Base-by-base conservation (phyloP, 1,140 invertebrate genomes). In the Radopholus similis region DNA sequence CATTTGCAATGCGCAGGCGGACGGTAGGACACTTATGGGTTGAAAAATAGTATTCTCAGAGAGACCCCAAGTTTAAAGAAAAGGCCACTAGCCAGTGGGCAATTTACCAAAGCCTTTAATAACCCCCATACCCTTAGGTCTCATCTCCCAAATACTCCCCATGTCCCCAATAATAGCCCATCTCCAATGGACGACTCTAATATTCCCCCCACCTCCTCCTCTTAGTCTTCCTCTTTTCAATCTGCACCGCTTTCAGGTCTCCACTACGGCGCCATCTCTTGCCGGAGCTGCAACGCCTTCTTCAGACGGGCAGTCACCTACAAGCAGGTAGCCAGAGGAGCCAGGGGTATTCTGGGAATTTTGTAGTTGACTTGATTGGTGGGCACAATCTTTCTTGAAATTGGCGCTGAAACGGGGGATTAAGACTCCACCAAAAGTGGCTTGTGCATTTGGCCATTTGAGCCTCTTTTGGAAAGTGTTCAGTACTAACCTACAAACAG, bases 271-370 rank as follows among this genome's bases (percentile, higher is more conserved):
- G 65, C 65, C 13, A 59, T 70, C 21, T 68, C 64, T 2, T 70
- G 68, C 37, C 53, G 68, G 38, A 51, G 67, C 21, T 70, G 69
- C 18, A 71, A 71, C 68, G 69, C 69, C 23, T 71, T 71, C 34
- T 71, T 71, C 42, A 64, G 69, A 18, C 69, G 69, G 8, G 63
- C 67, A 9, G 68, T 71, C n/a, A 71, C 69, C 40, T 71, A 55
- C 40, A 71, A 71, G 13, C 66, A 70, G 54, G 63, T 23, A 4
- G 37, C n/a, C 18, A 34, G 6, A n/a, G n/a, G n/a, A n/a, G n/a
- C n/a, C n/a, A n/a, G n/a, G n/a, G n/a, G n/a, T n/a, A n/a, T n/a
- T n/a, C n/a, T n/a, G n/a, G n/a, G n/a, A n/a, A n/a, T n/a, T n/a
- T n/a, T n/a, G n/a, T n/a, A n/a, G n/a, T n/a, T n/a, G n/a, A n/a